phyloP scores from a whole-genome alignment of 2,113 vertebrate species.

The Ciconia maguari region DNA sequence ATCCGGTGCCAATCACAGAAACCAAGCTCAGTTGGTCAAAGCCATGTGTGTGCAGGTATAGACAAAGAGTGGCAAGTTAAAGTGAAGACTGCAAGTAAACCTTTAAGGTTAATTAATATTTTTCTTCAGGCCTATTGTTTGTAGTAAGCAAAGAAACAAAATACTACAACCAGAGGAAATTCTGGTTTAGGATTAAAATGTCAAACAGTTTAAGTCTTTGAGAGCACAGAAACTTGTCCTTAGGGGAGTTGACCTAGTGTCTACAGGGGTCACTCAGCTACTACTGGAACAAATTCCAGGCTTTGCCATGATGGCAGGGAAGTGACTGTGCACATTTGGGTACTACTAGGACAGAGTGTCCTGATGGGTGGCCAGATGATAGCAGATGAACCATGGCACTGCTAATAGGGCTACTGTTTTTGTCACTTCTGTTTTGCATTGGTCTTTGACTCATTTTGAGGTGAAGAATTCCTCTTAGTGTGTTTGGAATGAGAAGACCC shows the following conservation, averaged over 20 bases:
- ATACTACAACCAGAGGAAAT: neutral
- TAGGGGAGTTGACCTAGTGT: neutral
- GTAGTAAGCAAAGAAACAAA: neutral
- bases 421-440: neutral
- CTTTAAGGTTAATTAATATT: neutral
- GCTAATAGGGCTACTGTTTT: neutral
- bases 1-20: neutral
- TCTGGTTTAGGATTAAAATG: neutral
- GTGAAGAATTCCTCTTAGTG: neutral
- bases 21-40: neutral
- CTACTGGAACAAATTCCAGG: neutral
- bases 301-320: neutral
- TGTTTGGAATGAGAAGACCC: neutral
- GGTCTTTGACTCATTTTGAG: neutral
- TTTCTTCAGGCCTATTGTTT: neutral
- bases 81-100: neutral
- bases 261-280: neutral
- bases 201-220: neutral
- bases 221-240: neutral
- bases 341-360: neutral
- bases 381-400: neutral
- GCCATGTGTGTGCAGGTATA: neutral
- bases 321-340: neutral
- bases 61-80: neutral
- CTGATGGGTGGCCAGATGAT: neutral